A percentile compares a stretch with the other conserved stretches of the same genome.
These are phyloP conservation scores for Dione juno DNA, from an alignment of 2,888 invertebrate genomes.

Conservation along the genomic window DNA sequence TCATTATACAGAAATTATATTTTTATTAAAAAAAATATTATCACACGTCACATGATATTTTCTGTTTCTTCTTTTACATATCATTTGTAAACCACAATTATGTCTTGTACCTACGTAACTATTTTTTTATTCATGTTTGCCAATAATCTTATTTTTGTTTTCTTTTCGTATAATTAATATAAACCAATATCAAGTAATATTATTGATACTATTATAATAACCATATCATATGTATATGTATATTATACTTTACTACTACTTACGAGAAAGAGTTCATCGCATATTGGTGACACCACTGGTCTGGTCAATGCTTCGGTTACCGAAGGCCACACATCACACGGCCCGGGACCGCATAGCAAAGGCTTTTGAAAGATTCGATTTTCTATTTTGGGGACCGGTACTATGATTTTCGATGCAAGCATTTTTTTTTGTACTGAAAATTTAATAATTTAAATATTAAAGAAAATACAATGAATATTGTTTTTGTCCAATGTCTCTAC, in stretches of 20 bases:
- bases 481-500: no score
- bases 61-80: no score
- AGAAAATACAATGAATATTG: no score
- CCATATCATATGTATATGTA: not conserved
- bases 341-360: conserved; percentile 72
- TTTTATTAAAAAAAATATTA: not conserved
- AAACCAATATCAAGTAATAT: no score
- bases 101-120: not conserved
- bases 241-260: conserved; percentile 45
- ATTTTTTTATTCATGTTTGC: no score
- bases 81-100: not conserved
- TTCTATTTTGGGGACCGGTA: conserved; percentile 62
- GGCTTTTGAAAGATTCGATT: conserved; percentile 64
- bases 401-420: conserved; percentile 51
- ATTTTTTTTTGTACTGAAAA: conserved; percentile 28
- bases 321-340: conserved; percentile 70
- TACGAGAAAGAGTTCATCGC: conserved; percentile 69
- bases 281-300: conserved; percentile 64
- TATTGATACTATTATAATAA: no score
- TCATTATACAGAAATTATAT: no score
- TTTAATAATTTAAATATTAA: no score
- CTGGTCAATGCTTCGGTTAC: conserved; percentile 63
- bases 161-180: no score
- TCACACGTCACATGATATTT: no score
- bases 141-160: no score